phyloP scores from a whole-genome alignment of 2,888 invertebrate genomes.

The Dioctria linearis region DNA sequence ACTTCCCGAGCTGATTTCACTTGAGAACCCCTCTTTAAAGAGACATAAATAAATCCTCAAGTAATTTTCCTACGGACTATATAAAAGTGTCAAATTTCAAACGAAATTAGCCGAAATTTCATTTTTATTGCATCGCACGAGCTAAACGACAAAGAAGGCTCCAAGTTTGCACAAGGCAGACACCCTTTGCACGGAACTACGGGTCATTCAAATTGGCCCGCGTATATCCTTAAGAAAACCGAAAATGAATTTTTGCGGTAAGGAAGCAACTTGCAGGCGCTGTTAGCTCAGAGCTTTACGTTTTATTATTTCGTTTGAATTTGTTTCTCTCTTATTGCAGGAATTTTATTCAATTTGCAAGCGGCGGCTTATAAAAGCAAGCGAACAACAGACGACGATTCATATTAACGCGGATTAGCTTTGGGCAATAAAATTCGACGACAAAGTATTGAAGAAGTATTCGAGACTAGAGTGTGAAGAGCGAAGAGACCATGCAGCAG shows the following conservation, averaged over 20 bases:
- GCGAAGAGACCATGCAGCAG: neutral
- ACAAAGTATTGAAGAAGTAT: conserved; percentile 45
- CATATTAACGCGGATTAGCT: conserved; percentile 50
- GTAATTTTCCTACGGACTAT: conserved; percentile 26
- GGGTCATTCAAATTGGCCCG: conserved; percentile 11
- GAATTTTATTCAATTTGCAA: conserved; percentile 46
- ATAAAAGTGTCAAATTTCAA: conserved; percentile 53
- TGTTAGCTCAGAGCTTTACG: neutral
- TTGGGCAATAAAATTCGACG: conserved; percentile 49
- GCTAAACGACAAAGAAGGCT: conserved; percentile 4
- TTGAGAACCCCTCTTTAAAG: conserved; percentile 8
- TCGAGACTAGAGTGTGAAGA: neutral
- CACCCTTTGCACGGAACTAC: conserved; percentile 26
- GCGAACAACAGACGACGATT: conserved; percentile 16
- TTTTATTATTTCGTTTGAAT: neutral
- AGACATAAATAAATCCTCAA: conserved; percentile 37
- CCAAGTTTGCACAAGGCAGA: neutral
- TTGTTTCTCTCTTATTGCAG: conserved; percentile 32
- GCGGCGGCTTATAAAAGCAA: conserved; percentile 32
- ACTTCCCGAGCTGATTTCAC: conserved; percentile 1
- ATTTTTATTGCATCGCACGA: conserved; percentile 36
- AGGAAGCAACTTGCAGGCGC: neutral
- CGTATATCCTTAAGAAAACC: conserved; percentile 25
- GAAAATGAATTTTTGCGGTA: neutral
- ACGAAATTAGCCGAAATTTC: conserved; percentile 47